Evolutionary conservation across 2,888 invertebrate species (phyloP), one percentile per base, ranked within the genome.

Genomic region (Xestia c-nigrum): DNA sequence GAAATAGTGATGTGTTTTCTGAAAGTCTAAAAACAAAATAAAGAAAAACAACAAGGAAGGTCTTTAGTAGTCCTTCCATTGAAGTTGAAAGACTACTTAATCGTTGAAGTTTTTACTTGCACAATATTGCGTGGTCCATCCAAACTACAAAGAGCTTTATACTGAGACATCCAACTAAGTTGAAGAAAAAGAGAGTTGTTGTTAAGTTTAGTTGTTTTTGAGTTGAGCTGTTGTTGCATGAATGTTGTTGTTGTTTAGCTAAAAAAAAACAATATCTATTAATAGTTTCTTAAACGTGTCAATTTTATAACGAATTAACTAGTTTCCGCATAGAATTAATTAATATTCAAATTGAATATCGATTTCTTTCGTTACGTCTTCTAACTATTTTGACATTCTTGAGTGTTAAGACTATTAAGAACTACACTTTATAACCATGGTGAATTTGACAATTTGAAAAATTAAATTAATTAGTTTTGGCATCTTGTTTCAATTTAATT

Each of bases 301-400:
- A 82, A 79, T 82, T 82, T 82, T 78, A 59, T 74, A 84, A 76
- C 50, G 65, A 73, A 78, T 78, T 69, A 80, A 78, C 74, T 73
- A 47, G 68, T 85, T 86, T 88, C 87, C 83, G 72, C 75, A 79
- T 83, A 75, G 76, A 73, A 74, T 81, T 43, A 77, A 73, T 83
- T 81, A 72, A 79, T 75, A 88, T 83, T 86, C 68, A 87, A 86
- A 80, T 84, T 76, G 67, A 86, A 86, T 88, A 86, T 85, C 72
- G 82, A 87, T 85, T 85, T 88, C 86, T 78, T 75, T 80, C 61
- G 82, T 81, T 80, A 78, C 81, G 77, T 86, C 72, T 78, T 74
- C 38, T 85, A 76, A 87, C 81, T 81, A 77, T 81, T 86, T 86
- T 88, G 84, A 78, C 75, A 88, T 88, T 88, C 66, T 86, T 78